Evolutionary conservation across 2,888 invertebrate species (phyloP).

Genomic region (Stenichneumon culpator): DNA sequence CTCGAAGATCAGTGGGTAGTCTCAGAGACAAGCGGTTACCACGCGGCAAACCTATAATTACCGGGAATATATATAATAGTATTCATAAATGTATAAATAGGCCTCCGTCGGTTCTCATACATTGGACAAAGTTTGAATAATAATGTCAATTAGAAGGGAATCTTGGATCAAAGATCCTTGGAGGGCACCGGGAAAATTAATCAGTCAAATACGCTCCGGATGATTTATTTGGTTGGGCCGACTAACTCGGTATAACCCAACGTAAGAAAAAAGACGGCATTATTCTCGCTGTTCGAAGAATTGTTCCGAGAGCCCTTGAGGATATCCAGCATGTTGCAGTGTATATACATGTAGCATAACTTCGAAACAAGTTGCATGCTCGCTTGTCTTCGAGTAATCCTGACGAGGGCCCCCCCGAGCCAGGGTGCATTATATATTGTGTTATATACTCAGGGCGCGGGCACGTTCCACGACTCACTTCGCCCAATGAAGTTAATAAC

Average conservation of each 20-base stretch:
- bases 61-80: slow-evolving; percentile 23
- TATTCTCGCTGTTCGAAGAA: slow-evolving; percentile 24
- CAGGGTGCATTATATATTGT: slow-evolving; percentile 24
- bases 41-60: slow-evolving; percentile 39
- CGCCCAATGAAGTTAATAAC: slow-evolving; percentile 68
- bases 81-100: slow-evolving; percentile 37
- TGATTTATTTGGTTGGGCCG: not conserved
- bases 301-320: slow-evolving; percentile 13
- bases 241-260: not conserved
- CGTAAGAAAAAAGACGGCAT: not conserved
- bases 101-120: not conserved
- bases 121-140: slow-evolving; percentile 7
- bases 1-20: slow-evolving; percentile 19
- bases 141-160: not conserved
- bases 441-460: slow-evolving; percentile 49
- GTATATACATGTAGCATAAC: not conserved
- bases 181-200: not conserved
- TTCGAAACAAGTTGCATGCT: slow-evolving; percentile 25
- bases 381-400: slow-evolving; percentile 19
- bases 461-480: slow-evolving; percentile 67
- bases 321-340: not conserved
- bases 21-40: slow-evolving; percentile 39
- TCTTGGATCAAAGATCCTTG: not conserved
- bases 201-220: not conserved
- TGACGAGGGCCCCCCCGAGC: slow-evolving; percentile 15